These are phyloP conservation scores for Operophtera brumata DNA, from an alignment of 2,888 invertebrate genomes.

Conservation along the genomic window DNA sequence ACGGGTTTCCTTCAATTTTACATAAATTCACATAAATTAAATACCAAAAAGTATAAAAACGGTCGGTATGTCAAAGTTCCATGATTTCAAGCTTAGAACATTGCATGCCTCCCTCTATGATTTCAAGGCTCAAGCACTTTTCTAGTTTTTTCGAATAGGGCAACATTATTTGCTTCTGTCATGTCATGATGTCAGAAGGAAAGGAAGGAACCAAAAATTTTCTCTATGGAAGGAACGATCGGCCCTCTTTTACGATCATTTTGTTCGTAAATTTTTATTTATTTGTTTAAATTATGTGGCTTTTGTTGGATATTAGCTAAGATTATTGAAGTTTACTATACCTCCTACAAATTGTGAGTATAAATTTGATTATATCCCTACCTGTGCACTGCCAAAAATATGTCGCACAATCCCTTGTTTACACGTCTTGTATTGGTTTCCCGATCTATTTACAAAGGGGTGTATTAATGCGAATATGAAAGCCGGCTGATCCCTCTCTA, in stretches of 20 bases:
- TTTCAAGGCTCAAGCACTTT: too few relatives aligned
- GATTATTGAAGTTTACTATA: slow-evolving; percentile 49
- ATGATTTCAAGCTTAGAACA: too few relatives aligned
- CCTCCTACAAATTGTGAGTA: slow-evolving; percentile 59
- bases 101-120: too few relatives aligned
- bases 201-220: too few relatives aligned
- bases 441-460: slow-evolving; percentile 74
- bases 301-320: slow-evolving; percentile 55
- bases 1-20: too few relatives aligned
- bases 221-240: slow-evolving; percentile 40
- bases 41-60: too few relatives aligned
- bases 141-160: too few relatives aligned
- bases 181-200: too few relatives aligned
- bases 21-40: too few relatives aligned
- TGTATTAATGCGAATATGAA: slow-evolving; percentile 52
- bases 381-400: slow-evolving; percentile 36
- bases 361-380: slow-evolving; percentile 18
- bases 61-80: too few relatives aligned
- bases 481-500: slow-evolving; percentile 12
- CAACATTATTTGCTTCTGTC: too few relatives aligned
- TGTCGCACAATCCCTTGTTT: slow-evolving; percentile 61
- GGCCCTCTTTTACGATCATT: slow-evolving; percentile 55
- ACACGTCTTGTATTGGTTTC: slow-evolving; percentile 67
- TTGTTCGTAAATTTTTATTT: slow-evolving; percentile 60
- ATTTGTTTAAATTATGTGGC: slow-evolving; percentile 66